Evolutionary conservation across 2,888 invertebrate species (phyloP), one percentile per base, ranked within the genome.

Genomic region (Empis stercorea): DNA sequence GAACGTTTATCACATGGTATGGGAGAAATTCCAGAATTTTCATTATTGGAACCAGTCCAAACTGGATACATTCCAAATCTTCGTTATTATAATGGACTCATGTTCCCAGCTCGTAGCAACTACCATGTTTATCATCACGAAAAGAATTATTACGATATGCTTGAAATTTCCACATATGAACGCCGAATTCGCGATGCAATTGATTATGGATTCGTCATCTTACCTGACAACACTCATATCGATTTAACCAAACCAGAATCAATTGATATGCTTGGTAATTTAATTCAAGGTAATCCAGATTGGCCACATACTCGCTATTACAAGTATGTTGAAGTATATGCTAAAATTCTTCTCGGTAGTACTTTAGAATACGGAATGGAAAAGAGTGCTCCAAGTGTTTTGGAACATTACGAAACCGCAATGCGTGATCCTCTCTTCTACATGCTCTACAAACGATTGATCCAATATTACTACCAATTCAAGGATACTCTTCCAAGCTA

Each of bases 341-440:
- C 76, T 59, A 77, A 76, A 58, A 66, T 73, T 45, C 68, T 82
- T 40, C 72, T 83, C 42, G 81, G 82, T 41, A 49, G 47, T 17
- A 43, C 45, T 3, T 49, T 57, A 16, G 62, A 64, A 10, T 7
- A 34, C n/a, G 57, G 59, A 40, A 45, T 30, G 30, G 56, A 59
- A 44, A 59, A 60, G 10, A 55, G 53, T 54, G 60, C 38, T 11
- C 78, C 82, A n/a, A 71, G 77, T 10, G 71, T 77, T 2, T 65
- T 82, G 53, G 77, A 81, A 56, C 71, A 73, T 52, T 78, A 75
- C 59, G 75, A 76, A 58, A 81, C 83, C 6, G 75, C 78, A 56
- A 67, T 81, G 53, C 79, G 84, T 52, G 85, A 86, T 61, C 85
- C 85, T 16, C 73, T 80, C 41, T 84, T 82, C 74, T 86, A 80